phyloP scores from a whole-genome alignment of 2,888 invertebrate genomes.

The Aphrophora alni region DNA sequence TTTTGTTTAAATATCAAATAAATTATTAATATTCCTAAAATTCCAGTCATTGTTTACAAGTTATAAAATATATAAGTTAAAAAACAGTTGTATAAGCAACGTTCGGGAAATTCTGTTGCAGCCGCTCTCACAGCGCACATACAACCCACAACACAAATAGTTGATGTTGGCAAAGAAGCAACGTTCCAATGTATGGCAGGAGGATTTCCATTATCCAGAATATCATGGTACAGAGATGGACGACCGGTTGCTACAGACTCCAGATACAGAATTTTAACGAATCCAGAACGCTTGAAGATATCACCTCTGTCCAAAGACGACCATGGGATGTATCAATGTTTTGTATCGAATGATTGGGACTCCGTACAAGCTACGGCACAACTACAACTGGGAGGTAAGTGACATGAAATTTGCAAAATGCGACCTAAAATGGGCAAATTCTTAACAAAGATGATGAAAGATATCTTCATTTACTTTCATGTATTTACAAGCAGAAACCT shows the following conservation, averaged over 20 bases:
- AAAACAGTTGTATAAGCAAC: not conserved
- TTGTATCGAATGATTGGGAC: slow-evolving; percentile 58
- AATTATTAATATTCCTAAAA: no score
- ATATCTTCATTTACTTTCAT: no score
- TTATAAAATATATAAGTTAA: no score
- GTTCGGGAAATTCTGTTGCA: slow-evolving; percentile 56
- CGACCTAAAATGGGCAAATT: no score
- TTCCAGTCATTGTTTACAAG: no score
- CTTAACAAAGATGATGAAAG: no score
- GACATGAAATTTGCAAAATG: no score
- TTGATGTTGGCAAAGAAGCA: slow-evolving; percentile 84
- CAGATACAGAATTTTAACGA: slow-evolving; percentile 63
- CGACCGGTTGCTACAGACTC: slow-evolving; percentile 66
- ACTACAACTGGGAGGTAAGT: slow-evolving; percentile 58
- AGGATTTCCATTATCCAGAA: slow-evolving; percentile 82
- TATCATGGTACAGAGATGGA: slow-evolving; percentile 84
- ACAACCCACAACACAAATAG: slow-evolving; percentile 76
- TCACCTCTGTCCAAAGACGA: slow-evolving; percentile 58
- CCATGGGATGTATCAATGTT: slow-evolving; percentile 64
- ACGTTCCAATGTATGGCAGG: slow-evolving; percentile 86
- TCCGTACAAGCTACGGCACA: slow-evolving; percentile 58
- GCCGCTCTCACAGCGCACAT: slow-evolving; percentile 82
- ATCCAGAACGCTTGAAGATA: slow-evolving; percentile 57
- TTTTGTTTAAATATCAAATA: no score
- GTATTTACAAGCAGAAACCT: no score